Evolutionary conservation across 2,888 invertebrate genomes (phyloP).

Genomic region (Teinopalpus imperialis): DNA sequence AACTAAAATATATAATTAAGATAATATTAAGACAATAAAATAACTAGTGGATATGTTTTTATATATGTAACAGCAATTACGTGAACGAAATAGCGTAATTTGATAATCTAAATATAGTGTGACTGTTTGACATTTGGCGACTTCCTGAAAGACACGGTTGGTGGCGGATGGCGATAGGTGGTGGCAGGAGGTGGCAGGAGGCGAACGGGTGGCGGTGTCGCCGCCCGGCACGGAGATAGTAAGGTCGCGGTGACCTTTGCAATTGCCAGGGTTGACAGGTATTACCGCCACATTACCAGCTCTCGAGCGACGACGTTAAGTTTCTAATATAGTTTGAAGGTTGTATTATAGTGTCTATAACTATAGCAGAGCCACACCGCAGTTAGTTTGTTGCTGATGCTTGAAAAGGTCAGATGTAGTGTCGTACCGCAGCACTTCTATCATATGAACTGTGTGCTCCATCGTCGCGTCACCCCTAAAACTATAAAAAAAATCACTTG

Average conservation of each 20-base stretch:
- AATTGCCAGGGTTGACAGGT: neutral
- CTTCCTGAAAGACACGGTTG: conserved; percentile 14
- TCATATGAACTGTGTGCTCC: no score
- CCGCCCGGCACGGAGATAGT: conserved; percentile 21
- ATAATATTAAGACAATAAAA: no score
- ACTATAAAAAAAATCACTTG: no score
- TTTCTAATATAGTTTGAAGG: neutral
- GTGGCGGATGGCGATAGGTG: conserved; percentile 3
- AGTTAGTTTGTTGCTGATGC: no score
- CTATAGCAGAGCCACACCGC: no score
- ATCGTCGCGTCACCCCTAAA: no score
- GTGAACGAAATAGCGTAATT: conserved; percentile 10
- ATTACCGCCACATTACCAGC: neutral
- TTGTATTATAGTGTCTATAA: no score
- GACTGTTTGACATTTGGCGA: conserved; percentile 21
- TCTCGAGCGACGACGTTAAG: neutral
- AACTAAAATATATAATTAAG: no score
- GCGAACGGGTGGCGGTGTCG: conserved; percentile 20
- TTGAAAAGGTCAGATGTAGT: no score
- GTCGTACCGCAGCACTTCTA: no score
- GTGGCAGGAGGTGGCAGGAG: conserved; percentile 14
- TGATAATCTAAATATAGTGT: conserved; percentile 23
- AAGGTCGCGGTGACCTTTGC: conserved; percentile 27
- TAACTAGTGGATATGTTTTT: no score
- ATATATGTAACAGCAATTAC: conserved; percentile 5